Conservation (phyloP, 2,888 invertebrate species). For the Scaptomyza polygonia region DNA sequence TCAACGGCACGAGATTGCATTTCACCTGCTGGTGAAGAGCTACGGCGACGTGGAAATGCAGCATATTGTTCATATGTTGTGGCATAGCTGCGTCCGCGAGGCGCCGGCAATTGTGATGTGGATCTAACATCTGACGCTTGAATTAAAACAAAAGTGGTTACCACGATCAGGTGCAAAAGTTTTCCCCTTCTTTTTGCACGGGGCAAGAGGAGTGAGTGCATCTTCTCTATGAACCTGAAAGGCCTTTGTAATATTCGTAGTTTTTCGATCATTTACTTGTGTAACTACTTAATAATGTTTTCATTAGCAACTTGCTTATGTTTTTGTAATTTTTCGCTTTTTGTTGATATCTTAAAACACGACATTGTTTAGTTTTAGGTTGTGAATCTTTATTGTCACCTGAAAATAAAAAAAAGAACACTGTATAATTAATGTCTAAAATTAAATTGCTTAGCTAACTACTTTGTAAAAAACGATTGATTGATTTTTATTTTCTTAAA, state of each 20-base stretch:
- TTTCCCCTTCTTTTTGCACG: conserved; percentile 38
- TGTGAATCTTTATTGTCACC: conserved; percentile 25
- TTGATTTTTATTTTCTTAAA: too few species aligned
- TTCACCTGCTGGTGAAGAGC: conserved; percentile 84
- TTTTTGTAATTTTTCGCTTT: conserved; percentile 20
- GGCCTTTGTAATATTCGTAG: conserved; percentile 26
- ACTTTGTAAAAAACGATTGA: too few species aligned
- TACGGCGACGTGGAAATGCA: conserved; percentile 82
- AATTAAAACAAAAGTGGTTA: conserved; percentile 31
- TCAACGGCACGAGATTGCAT: conserved; percentile 96
- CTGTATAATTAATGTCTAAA: neutral
- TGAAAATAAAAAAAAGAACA: conserved; percentile 26
- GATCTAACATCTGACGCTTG: conserved; percentile 26
- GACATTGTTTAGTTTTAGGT: conserved; percentile 45
- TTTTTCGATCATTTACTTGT: conserved; percentile 28
- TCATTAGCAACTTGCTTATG: conserved; percentile 27
- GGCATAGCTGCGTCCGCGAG: conserved; percentile 71
- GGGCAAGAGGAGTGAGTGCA: conserved; percentile 46
- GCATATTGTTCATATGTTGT: conserved; percentile 79
- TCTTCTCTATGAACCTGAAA: conserved; percentile 52
- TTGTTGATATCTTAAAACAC: conserved; percentile 24
- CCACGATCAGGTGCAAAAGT: conserved; percentile 44
- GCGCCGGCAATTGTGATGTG: conserved; percentile 46
- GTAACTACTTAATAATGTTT: conserved; percentile 55
- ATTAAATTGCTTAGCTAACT: too few species aligned